Base-by-base conservation (phyloP, 2,797 vertebrate genomes). In the Acrossocheilus fasciatus region DNA sequence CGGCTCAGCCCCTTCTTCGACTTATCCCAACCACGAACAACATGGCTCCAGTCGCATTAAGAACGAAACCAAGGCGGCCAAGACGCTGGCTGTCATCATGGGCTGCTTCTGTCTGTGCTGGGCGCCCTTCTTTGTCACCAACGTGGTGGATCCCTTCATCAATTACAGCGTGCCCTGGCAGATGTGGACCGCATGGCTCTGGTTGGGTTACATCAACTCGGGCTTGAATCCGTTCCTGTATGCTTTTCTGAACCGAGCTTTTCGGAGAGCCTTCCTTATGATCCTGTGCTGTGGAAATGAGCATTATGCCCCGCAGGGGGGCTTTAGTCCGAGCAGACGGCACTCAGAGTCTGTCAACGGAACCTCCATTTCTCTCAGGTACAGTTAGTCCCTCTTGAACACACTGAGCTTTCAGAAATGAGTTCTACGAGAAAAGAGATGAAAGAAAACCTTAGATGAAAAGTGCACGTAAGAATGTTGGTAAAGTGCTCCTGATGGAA, bases 71-170 rank as follows among this genome's bases (percentile, higher is more conserved):
- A 96, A 96, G 87, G 96, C 96, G 0, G 96, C 96, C 74, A 96
- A 96, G 91, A 96, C 96, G 0, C 90, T 96, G 87, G 96, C 96
- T 0, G 59, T 96, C 14, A 96, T 96, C 52, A 96, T 96, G 96
- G 96, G 96, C 23, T 96, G 96, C 89, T 96, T 96, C 92, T 96
- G 96, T 81, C 91, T 96, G 2, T 96, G 96, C 91, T 96, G 96
- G 96, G 95, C 96, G 0, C 96, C 96, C 0, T 96, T 96, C 92
- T 96, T 96, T 87, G 92, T 96, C 89, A 96, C 96, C 75, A 96
- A 96, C 0, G 90, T 96, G 69, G 94, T 96, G 91, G 96, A 96
- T 91, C 96, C 96, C 17, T 96, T 96, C 89, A 95, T 96, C 75
- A 89, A 93, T 83, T 96, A 96, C 91, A 94, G 94, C 0, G 96